Evolutionary conservation across 1,140 invertebrate species (phyloP), one percentile per base, ranked within the genome.

Genomic region (Trypoxylus dichotomus): DNA sequence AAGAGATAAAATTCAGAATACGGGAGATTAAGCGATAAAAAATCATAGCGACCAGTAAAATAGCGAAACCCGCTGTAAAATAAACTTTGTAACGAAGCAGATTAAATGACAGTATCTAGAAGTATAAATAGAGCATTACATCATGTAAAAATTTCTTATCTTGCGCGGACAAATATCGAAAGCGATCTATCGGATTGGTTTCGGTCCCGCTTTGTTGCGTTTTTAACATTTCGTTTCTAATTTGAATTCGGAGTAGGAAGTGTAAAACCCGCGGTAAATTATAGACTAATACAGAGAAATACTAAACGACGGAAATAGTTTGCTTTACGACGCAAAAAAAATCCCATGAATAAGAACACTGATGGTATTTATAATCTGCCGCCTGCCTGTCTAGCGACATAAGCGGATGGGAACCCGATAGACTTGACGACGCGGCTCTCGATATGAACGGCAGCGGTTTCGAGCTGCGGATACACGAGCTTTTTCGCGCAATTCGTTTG

Each of bases 321-420:
- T 58, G 21, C 47, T n/a, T 58, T 58, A n/a, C 47, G 47, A 58
- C 47, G 21, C 2, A 58, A 58, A 58, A 63, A 63, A 63, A 63
- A 63, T 25, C 7, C 60, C 60, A 63, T 63, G 60, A 63, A 63
- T 63, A 63, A 63, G 60, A 63, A 27, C 19, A 63, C 21, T 27
- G 25, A 63, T 11, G 60, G 13, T 63, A 63, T 63, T 63, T 63
- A 63, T 63, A 63, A 13, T 63, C 60, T 24, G 60, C 25, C 60
- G 60, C 60, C 60, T 24, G 25, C 13, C 60, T 63, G 60, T 63
- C 60, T 63, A 19, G 60, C 60, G n/a, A 24, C 19, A 19, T 27
- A 19, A 5, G 10, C 60, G 10, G 60, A 6, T 63, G 60, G 10
- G 60, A 11, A 24, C 5, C 60, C 60, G 60, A 63, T 63, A 63